Evolutionary conservation across 2,113 vertebrate species (phyloP), one percentile per base, ranked within the genome.

Genomic region (Platichthys flesus): DNA sequence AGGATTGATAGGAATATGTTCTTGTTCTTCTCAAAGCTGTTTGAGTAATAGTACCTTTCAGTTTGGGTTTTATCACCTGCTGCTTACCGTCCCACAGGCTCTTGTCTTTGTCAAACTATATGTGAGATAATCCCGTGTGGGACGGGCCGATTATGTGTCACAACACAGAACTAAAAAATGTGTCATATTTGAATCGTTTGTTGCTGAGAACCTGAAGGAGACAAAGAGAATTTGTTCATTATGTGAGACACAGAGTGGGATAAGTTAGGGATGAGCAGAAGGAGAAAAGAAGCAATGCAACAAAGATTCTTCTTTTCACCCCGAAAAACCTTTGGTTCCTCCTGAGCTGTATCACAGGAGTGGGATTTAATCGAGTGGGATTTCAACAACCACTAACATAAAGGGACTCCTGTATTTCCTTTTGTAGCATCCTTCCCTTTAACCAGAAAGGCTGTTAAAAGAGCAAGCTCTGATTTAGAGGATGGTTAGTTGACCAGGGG

Each of bases 31-130:
- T 69, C 49, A 47, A 23, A 58, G 40, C 57, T 74, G 75, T 83
- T 83, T 76, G 65, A 79, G 20, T 78, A 74, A 86, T 71, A 62
- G 47, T 8, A 42, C 71, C 40, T 83, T 78, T 84, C 70, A 78
- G 13, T 83, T 78, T 80, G 3, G 49, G 28, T 72, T 58, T 84
- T 23, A 57, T 60, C 65, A 61, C 24, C 67, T 1, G 45, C 64
- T 69, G 74, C 58, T 65, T 9, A 21, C 15, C 57, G 28, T 72
- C 71, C 67, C 75, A 68, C 60, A 68, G 67, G 67, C 64, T 78
- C 52, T 78, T 79, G 63, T 67, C 74, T 82, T 73, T 56, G 59
- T 78, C 73, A 57, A 49, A 49, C 56, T 57, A 16, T 49, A 62
- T 60, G 69, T 54, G 24, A 52, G 75, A 57, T 77, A 81, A 85